A percentile compares a stretch with the other conserved stretches of the same genome.
These are phyloP conservation scores for Saturnia japonica DNA, from an alignment of 2,888 invertebrate species.

Conservation along the genomic window DNA sequence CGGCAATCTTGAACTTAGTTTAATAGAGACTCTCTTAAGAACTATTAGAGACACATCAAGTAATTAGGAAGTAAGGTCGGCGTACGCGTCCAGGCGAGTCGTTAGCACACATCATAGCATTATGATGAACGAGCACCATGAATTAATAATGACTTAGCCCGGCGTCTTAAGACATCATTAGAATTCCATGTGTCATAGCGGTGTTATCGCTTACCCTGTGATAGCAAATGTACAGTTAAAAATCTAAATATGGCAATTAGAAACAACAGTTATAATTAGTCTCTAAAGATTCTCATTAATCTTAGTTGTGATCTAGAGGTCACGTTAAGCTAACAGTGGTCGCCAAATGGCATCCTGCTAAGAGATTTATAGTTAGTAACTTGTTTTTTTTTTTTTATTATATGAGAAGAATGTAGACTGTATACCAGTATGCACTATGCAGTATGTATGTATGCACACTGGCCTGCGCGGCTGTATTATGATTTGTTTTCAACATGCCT, in stretches of 20 bases:
- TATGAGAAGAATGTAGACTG: neutral
- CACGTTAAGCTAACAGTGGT: neutral
- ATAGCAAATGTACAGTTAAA: neutral
- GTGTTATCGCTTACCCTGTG: neutral
- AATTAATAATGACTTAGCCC: conserved; percentile 30
- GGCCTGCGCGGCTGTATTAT: no score
- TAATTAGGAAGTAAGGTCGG: conserved; percentile 17
- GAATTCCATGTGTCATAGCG: conserved; percentile 20
- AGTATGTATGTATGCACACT: no score
- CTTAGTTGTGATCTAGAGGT: neutral
- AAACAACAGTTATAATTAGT: neutral
- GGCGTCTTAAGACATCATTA: conserved; percentile 24
- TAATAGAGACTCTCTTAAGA: neutral
- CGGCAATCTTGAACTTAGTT: neutral
- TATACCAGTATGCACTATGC: neutral
- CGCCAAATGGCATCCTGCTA: neutral
- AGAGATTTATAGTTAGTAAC: neutral
- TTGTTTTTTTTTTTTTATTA: neutral
- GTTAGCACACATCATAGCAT: conserved; percentile 35
- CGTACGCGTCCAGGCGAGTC: conserved; percentile 27
- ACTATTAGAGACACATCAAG: conserved; percentile 14
- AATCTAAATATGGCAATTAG: neutral
- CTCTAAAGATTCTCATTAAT: neutral
- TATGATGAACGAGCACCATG: conserved; percentile 34
- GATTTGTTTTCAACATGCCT: neutral